phyloP scores from a whole-genome alignment of 2,888 invertebrate genomes.

The Chloromyia formosa region DNA sequence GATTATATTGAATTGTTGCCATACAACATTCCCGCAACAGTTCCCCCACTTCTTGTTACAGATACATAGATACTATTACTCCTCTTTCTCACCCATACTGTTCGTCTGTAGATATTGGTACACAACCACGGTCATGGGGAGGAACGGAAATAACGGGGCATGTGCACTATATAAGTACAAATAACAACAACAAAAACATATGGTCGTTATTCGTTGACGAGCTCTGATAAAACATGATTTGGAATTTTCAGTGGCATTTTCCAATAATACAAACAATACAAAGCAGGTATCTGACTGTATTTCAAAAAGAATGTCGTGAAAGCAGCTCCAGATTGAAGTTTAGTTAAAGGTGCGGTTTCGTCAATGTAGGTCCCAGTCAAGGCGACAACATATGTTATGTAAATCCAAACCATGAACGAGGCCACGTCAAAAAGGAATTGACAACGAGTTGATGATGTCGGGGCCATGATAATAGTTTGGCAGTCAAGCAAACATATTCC shows the following conservation, averaged over 20 bases:
- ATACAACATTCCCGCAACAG: not conserved
- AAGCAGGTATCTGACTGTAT: too few species aligned
- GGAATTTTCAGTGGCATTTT: too few species aligned
- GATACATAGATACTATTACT: too few species aligned
- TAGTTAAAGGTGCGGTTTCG: too few species aligned
- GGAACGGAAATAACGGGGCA: not conserved
- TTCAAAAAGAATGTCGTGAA: too few species aligned
- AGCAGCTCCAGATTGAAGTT: too few species aligned
- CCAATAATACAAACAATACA: too few species aligned
- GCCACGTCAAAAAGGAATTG: not conserved
- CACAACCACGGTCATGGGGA: not conserved
- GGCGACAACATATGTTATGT: not conserved
- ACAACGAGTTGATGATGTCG: not conserved
- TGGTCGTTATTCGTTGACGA: too few species aligned
- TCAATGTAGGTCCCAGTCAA: too few species aligned
- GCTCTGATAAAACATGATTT: too few species aligned
- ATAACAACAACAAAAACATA: slow-evolving; percentile 7
- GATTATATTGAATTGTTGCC: slow-evolving; percentile 9
- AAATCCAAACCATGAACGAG: not conserved
- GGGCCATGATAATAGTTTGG: slow-evolving; percentile 3
- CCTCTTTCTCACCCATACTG: slow-evolving; percentile 1
- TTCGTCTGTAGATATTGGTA: not conserved
- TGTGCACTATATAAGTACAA: not conserved
- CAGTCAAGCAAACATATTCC: not conserved
- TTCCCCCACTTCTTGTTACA: not conserved